These are phyloP conservation scores for Lissonota sp. DNA, from an alignment of 2,888 invertebrate genomes.

Conservation along the genomic window DNA sequence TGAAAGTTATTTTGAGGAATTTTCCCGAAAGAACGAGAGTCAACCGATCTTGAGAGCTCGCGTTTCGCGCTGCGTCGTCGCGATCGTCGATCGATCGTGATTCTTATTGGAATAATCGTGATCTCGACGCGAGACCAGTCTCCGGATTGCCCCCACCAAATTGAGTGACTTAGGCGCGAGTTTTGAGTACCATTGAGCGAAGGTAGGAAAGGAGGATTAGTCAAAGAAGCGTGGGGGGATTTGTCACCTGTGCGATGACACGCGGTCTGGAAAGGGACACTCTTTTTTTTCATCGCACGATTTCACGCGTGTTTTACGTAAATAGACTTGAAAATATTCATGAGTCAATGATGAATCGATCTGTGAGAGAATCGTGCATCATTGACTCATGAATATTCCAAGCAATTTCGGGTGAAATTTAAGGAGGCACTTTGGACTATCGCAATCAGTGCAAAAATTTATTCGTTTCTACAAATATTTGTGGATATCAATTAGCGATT, in stretches of 20 bases:
- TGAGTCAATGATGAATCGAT: conserved; percentile 11
- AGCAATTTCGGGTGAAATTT: background rate
- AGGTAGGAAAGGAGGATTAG: conserved; percentile 3
- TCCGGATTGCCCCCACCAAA: conserved; percentile 33
- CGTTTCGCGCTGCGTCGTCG: conserved; percentile 64
- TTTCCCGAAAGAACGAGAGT: conserved; percentile 1
- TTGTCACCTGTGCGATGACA: conserved; percentile 59
- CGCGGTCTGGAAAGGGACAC: conserved; percentile 61
- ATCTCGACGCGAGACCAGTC: conserved; percentile 35
- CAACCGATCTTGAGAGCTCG: conserved; percentile 51
- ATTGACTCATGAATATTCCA: conserved; percentile 37
- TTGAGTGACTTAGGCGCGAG: background rate
- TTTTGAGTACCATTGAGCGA: conserved; percentile 4
- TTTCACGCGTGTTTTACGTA: background rate
- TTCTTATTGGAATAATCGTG: conserved; percentile 68
- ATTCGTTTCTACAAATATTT: too few species aligned
- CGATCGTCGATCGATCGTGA: conserved; percentile 64
- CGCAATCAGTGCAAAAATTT: too few species aligned
- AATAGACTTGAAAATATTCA: conserved; percentile 16
- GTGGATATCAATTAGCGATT: background rate
- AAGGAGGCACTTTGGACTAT: too few species aligned
- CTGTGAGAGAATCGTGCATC: background rate
- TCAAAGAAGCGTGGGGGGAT: conserved; percentile 23
- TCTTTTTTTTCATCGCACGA: conserved; percentile 25
- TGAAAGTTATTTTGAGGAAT: conserved; percentile 17